These are phyloP conservation scores for Platorchestia sp. DNA, from an alignment of 1,140 invertebrate species.

Conservation along the genomic window DNA sequence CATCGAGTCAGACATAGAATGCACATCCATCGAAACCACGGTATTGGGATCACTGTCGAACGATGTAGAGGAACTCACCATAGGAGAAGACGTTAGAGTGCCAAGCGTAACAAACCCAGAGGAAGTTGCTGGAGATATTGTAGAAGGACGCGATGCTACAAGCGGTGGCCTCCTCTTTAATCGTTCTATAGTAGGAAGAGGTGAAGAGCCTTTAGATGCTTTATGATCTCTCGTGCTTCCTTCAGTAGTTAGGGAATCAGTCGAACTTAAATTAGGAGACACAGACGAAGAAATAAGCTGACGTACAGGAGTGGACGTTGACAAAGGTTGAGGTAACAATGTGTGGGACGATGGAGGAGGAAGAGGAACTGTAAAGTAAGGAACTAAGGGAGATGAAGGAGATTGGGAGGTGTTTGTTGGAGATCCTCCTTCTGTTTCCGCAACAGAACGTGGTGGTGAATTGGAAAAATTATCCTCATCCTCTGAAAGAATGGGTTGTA, in stretches of 20 bases:
- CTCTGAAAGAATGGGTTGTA: neutral
- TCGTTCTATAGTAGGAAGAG: conserved; percentile 20
- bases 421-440: neutral
- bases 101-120: neutral
- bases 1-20: neutral
- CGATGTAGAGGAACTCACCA: neutral
- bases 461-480: neutral
- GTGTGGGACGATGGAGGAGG: conserved; percentile 8
- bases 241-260: neutral
- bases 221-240: neutral
- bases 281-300: neutral
- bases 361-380: conserved; percentile 13
- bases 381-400: neutral
- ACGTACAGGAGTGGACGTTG: neutral
- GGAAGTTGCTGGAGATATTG: neutral
- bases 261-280: conserved; percentile 39
- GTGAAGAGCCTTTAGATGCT: neutral
- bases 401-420: neutral
- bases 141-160: conserved; percentile 5
- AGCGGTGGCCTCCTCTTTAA: conserved; percentile 12
- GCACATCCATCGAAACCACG: neutral
- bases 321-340: conserved; percentile 10
- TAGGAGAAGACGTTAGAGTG: neutral
- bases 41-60: neutral
- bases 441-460: neutral